Percentiles rank a stretch among this genome's conserved stretches.
Evolutionary conservation across 1,140 invertebrate species (phyloP).

Genomic region (Caenorhabditis tropicalis): DNA sequence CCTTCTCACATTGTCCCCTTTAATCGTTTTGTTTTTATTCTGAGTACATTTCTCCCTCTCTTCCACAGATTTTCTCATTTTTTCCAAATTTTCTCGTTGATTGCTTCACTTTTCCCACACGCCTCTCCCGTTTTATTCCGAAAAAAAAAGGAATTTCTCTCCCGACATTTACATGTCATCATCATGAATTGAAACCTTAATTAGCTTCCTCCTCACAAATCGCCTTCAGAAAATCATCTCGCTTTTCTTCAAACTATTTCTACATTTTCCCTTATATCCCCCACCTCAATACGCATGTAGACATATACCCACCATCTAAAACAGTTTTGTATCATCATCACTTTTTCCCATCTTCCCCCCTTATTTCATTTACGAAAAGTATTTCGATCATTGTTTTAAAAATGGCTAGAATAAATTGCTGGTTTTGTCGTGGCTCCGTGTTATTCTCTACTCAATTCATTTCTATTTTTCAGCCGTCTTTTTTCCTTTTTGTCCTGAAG

Average conservation of each 20-base stretch:
- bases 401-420: conserved; percentile 16
- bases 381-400: background rate
- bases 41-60: background rate
- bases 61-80: background rate
- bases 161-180: background rate
- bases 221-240: conserved; percentile 16
- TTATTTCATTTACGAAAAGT: background rate
- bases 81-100: conserved; percentile 13
- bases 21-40: background rate
- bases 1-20: background rate
- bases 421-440: no score
- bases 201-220: background rate
- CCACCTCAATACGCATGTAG: background rate
- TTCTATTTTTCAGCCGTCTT: no score
- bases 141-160: background rate
- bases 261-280: background rate
- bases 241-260: background rate
- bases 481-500: no score
- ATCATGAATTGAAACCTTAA: background rate
- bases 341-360: background rate
- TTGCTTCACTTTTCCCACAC: background rate
- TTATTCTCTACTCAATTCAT: no score
- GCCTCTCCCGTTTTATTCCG: background rate
- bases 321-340: background rate
- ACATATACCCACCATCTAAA: background rate